Base-by-base conservation (phyloP, 2,888 invertebrate species). In the Syrphus vitripennis region DNA sequence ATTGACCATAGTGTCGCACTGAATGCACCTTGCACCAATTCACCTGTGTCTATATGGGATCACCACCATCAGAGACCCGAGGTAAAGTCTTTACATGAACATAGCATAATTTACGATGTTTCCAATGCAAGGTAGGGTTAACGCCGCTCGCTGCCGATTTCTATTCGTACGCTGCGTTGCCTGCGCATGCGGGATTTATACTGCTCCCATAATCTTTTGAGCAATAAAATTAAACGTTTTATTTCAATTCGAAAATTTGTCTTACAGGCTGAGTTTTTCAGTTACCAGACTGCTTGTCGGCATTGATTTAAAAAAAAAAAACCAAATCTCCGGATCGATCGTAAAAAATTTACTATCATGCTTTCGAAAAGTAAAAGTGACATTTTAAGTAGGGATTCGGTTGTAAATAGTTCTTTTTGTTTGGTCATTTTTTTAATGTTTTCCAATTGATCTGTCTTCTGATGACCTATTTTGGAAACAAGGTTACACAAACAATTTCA, bases 181-280 rank as follows among this genome's bases (percentile, higher is more conserved):
- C 34, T 55, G 83, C 70, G 40, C 75, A 75, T 70, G 70, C 70
- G 70, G 45, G 70, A 14, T 7, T 34, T 50, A 55, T 53, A 24
- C 59, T 57, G 48, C 71, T 67, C 69, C 69, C 69, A 78, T 79
- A 75, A 78, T 83, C 83, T 70, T n/a, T 63, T 50, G 61, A 40
- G 80, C 76, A 76, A 84, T 84, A 84, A 84, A 84, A 84, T 80
- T 80, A 67, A 84, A 80, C 84, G 71, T 80, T 84, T 84, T 80
- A 84, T 84, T 67, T 48, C 61, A 42, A 67, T 76, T 50, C 9
- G 67, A 76, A 78, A 76, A 50, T 50, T 26, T 42, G 1, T 40
- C 63, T 76, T 40, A 31, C 59, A 63, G 57, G 61, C 37, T 59
- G 45, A 10, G 19, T 19, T 16, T 55, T 67, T 16, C 6, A 2